A percentile compares a stretch with the other conserved stretches of the same genome.
phyloP scores from a whole-genome alignment of 1,140 invertebrate genomes.

The Oncopodura yosiiana region DNA sequence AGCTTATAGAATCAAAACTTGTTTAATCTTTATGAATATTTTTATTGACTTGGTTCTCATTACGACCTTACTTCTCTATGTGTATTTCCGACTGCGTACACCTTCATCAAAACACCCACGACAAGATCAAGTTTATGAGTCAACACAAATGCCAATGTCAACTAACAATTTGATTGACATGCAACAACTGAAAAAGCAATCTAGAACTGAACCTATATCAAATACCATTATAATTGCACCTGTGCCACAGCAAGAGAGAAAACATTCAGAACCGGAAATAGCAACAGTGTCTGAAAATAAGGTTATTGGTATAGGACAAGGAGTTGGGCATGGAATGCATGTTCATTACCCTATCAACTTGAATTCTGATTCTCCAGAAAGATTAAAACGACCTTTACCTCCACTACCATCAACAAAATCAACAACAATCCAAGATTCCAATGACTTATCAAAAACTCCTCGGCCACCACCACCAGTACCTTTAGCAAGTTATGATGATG shows the following conservation, averaged over 20 bases:
- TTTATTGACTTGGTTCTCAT: too few species aligned
- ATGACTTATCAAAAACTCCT: too few species aligned
- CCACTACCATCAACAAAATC: background rate
- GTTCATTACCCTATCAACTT: background rate
- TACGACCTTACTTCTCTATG: too few species aligned
- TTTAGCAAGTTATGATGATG: too few species aligned
- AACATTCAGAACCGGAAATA: background rate
- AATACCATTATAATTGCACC: too few species aligned
- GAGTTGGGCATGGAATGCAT: constrained; percentile 1
- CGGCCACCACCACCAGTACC: too few species aligned
- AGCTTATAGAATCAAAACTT: background rate
- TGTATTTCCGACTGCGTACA: too few species aligned
- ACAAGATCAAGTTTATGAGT: background rate
- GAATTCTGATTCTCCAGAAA: background rate
- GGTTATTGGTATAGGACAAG: background rate
- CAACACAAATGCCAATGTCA: too few species aligned
- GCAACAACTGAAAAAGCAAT: too few species aligned
- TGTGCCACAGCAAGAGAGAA: background rate
- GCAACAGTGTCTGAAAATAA: background rate
- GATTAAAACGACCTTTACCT: background rate
- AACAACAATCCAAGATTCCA: too few species aligned
- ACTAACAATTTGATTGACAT: too few species aligned
- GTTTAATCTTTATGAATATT: background rate
- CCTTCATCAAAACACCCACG: background rate
- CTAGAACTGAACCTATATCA: too few species aligned